Conservation (phyloP, 53 echinoderm and acorn worm genomes). For the Stichopus horrens region DNA sequence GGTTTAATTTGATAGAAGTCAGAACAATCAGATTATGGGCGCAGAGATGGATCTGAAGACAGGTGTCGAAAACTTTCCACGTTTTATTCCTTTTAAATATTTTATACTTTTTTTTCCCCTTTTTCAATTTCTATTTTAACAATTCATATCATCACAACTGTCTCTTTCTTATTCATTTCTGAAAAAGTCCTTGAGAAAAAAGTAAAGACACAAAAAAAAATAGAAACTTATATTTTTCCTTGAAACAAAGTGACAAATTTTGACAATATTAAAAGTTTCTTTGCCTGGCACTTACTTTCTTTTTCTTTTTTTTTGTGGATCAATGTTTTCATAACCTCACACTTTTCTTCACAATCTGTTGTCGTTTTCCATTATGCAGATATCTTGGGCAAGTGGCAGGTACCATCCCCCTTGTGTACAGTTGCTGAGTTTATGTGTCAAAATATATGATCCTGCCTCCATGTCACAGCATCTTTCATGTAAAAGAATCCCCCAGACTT, state of each 20-base stretch:
- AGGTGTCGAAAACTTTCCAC: background rate
- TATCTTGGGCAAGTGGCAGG: conserved; percentile 21
- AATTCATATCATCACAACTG: background rate
- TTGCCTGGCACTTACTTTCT: background rate
- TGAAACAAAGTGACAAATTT: conserved; percentile 8
- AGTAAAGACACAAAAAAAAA: background rate
- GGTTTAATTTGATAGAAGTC: background rate
- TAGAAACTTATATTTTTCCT: background rate
- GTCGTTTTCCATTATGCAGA: conserved; percentile 43
- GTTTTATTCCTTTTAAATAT: background rate
- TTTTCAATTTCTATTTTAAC: background rate
- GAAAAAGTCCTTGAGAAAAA: background rate
- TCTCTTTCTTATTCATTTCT: background rate
- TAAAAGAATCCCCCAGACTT: conserved; percentile 21
- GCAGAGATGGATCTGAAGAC: background rate
- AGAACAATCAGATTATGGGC: conserved; percentile 2
- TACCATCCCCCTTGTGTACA: conserved; percentile 31
- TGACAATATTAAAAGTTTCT: conserved; percentile 4
- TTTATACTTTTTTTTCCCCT: no score
- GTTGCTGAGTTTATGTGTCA: conserved; percentile 33
- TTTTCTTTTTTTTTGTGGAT: background rate
- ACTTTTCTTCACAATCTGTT: conserved; percentile 23
- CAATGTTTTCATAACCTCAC: conserved; percentile 40
- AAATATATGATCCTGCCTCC: conserved; percentile 20
- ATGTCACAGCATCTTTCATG: conserved; percentile 35